These are phyloP conservation scores for Thera britannica DNA, from an alignment of 2,888 invertebrate genomes.

Conservation along the genomic window DNA sequence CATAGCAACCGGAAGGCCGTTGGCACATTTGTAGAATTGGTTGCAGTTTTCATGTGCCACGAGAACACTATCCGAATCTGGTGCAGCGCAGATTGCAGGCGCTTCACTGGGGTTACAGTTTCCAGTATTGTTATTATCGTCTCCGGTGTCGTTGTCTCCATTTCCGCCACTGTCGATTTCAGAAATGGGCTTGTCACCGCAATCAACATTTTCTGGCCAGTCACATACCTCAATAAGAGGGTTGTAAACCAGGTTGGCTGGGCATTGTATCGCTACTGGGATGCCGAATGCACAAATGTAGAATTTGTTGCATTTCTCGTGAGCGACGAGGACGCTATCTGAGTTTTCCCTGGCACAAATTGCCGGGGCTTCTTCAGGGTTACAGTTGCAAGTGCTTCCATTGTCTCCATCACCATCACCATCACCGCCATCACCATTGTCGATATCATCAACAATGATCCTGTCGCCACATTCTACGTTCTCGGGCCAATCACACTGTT, in stretches of 20 bases:
- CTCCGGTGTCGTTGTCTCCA: conserved; percentile 8
- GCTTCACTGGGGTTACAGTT: conserved; percentile 44
- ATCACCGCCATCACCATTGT: neutral
- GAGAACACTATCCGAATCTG: conserved; percentile 46
- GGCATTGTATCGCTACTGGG: conserved; percentile 36
- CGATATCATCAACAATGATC: neutral
- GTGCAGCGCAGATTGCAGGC: conserved; percentile 40
- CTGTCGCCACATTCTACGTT: conserved; percentile 44
- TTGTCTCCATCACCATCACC: conserved; percentile 6
- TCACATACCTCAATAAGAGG: conserved; percentile 48
- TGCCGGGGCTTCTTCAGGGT: neutral
- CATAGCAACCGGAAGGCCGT: conserved; percentile 80
- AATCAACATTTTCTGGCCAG: conserved; percentile 51
- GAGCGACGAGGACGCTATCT: neutral
- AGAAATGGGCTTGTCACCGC: conserved; percentile 46
- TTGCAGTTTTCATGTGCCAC: conserved; percentile 48
- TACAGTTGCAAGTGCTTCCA: conserved; percentile 7
- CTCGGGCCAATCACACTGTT: conserved; percentile 48
- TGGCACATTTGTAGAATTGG: conserved; percentile 81
- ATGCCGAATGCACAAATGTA: neutral
- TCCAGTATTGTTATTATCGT: conserved; percentile 11
- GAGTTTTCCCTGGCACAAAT: conserved; percentile 1
- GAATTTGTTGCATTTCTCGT: conserved; percentile 7
- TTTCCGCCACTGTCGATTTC: conserved; percentile 24
- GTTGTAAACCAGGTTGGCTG: conserved; percentile 45